These are phyloP conservation scores for Lates japonicus DNA, from an alignment of 2,797 vertebrate species.

Conservation along the genomic window DNA sequence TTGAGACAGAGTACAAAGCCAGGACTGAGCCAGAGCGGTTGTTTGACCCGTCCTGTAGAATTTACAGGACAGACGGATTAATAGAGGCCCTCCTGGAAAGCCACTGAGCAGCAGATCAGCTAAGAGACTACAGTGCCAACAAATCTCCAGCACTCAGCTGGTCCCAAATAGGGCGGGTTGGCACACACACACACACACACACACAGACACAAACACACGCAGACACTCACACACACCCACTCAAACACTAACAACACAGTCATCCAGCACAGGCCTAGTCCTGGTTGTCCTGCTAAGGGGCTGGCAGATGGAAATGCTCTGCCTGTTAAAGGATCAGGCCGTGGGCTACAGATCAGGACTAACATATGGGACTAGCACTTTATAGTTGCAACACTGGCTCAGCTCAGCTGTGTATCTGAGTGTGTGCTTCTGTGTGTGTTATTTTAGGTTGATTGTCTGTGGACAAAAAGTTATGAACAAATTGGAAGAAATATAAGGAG, in stretches of 20 bases:
- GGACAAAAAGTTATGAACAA: slow-evolving; percentile 12
- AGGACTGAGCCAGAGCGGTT: slow-evolving; percentile 28
- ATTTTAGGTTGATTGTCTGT: not conserved
- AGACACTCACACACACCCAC: slow-evolving; percentile 29
- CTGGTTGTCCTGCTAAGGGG: slow-evolving; percentile 65
- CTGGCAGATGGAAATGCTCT: slow-evolving; percentile 76
- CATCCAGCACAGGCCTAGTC: slow-evolving; percentile 47
- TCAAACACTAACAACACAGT: slow-evolving; percentile 46
- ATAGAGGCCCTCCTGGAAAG: slow-evolving; percentile 78
- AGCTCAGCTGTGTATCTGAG: slow-evolving; percentile 2
- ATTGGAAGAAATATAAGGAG: not conserved
- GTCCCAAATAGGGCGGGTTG: slow-evolving; percentile 72
- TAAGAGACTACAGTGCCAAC: slow-evolving; percentile 67
- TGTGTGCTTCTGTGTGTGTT: slow-evolving; percentile 22
- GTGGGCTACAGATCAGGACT: slow-evolving; percentile 66
- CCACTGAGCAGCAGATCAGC: slow-evolving; percentile 77
- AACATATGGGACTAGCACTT: slow-evolving; percentile 72
- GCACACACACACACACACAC: slow-evolving; percentile 41
- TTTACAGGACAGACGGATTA: slow-evolving; percentile 73
- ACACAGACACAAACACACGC: slow-evolving; percentile 32
- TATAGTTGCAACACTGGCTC: slow-evolving; percentile 47
- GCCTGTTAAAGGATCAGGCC: slow-evolving; percentile 74
- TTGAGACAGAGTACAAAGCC: slow-evolving; percentile 34
- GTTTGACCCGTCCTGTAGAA: slow-evolving; percentile 71
- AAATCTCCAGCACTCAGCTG: slow-evolving; percentile 76